Base-by-base conservation (phyloP, 2,888 invertebrate genomes). In the Microctonus brassicae region DNA sequence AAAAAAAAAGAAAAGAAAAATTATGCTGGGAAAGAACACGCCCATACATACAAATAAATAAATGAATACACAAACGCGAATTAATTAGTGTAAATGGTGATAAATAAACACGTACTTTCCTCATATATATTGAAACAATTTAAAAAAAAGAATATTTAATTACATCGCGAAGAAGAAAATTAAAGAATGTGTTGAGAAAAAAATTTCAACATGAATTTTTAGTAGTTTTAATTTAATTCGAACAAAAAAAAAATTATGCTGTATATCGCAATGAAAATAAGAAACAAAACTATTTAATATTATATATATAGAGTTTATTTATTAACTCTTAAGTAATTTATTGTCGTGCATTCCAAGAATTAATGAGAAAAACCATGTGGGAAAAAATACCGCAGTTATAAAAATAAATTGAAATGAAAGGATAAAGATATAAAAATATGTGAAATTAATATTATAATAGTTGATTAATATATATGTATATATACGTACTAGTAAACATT, bases 271-370 rank as follows among this genome's bases (percentile, higher is more conserved):
- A 61, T 17, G 24, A 24, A 42, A 24, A 39, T 1, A 17, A 17
- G 17, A 47, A 47, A 47, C 4, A 29, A 29, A 79, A 80, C 75
- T 81, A 82, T 80, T 84, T 82, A 83, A 82, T 80, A 80, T 79
- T 75, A 77, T 79, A 80, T 78, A 76, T 81, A 80, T 5, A 47
- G 5, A 47, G 17, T 17, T 75, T 84, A 84, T 83, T 82, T 83
- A 83, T 82, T 83, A 82, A 80, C 69, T 47, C n/a, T 47, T 85
- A 85, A 86, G 82, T 86, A 84, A 86, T 85, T 86, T 86, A 86
- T 86, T 84, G 83, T 80, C 81, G 85, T 85, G 86, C 86, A 86
- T 86, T 86, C 86, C 86, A 86, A 82, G 76, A 80, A 72, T 42
- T 58, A 67, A 13, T 9, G 3, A 17, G 7, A 2, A 17, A 20